Conservation (phyloP, 2,888 invertebrate genomes). For the Pseudococcus jackbeardsleyi region DNA sequence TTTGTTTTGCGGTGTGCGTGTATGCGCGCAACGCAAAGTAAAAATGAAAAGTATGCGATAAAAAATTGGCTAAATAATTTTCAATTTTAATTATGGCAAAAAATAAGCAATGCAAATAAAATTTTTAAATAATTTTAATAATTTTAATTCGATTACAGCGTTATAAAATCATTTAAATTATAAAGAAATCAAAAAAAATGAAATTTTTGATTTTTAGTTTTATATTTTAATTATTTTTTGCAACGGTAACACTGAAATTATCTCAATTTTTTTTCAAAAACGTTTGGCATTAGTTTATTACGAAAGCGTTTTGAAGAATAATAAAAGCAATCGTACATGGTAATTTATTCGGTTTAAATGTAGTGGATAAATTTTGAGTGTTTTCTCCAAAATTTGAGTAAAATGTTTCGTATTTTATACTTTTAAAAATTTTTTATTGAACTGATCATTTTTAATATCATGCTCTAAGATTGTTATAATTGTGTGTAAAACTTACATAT, state of each 20-base stretch:
- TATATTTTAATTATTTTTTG: background rate
- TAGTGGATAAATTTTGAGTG: background rate
- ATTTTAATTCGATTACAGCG: too few species aligned
- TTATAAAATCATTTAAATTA: too few species aligned
- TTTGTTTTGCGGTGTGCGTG: constrained; percentile 53
- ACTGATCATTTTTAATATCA: background rate
- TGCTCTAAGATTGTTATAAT: background rate
- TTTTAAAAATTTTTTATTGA: background rate
- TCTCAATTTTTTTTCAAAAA: background rate
- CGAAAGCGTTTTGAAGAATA: background rate
- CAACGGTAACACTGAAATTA: background rate
- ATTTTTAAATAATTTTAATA: background rate
- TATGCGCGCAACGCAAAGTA: too few species aligned
- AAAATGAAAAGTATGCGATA: constrained; percentile 50
- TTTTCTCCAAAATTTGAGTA: background rate
- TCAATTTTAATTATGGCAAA: too few species aligned
- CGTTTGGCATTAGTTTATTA: background rate
- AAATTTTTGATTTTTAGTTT: background rate
- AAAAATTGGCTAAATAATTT: background rate
- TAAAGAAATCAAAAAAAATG: too few species aligned
- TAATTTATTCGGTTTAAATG: background rate
- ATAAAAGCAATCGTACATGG: background rate
- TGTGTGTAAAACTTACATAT: background rate
- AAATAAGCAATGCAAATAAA: background rate
- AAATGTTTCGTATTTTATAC: too few species aligned